phyloP scores from a whole-genome alignment of 2,797 vertebrate genomes.

The Lemur catta region DNA sequence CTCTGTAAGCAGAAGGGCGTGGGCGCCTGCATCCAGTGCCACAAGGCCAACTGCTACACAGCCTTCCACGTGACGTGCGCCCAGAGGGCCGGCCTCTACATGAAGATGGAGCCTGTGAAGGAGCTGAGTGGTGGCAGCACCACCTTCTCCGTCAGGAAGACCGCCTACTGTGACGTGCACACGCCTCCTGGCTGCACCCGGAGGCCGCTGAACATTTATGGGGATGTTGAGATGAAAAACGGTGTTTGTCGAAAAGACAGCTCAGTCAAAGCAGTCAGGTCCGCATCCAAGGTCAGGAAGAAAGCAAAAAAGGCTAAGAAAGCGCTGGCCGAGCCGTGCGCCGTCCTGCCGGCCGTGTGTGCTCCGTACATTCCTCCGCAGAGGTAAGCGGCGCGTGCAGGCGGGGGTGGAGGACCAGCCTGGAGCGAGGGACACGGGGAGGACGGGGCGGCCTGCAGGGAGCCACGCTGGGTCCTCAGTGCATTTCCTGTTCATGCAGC shows the following conservation, averaged over 20 bases:
- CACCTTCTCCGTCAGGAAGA: constrained; percentile 97
- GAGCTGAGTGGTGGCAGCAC: constrained; percentile 89
- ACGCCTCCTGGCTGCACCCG: constrained; percentile 91
- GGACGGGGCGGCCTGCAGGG: background rate
- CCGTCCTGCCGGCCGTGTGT: constrained; percentile 84
- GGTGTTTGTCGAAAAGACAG: constrained; percentile 90
- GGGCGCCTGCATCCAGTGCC: constrained; percentile 98
- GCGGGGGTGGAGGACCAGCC: too few relatives aligned
- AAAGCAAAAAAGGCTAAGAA: constrained; percentile 92
- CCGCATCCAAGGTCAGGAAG: constrained; percentile 89
- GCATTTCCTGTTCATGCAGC: rapidly evolving
- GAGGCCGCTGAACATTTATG: constrained; percentile 93
- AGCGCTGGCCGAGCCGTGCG: constrained; percentile 86
- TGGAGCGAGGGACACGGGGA: background rate
- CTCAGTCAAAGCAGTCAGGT: constrained; percentile 84
- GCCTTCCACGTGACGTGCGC: constrained; percentile 98
- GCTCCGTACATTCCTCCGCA: constrained; percentile 93
- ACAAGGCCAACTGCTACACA: constrained; percentile 98
- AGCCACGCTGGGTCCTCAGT: rapidly evolving
- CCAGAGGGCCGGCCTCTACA: constrained; percentile 95
- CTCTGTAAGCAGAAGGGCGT: constrained; percentile 98
- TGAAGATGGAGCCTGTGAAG: constrained; percentile 98
- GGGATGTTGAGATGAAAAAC: constrained; percentile 90
- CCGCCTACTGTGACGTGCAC: constrained; percentile 94
- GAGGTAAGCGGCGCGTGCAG: constrained; percentile 87